phyloP scores from a whole-genome alignment of 1,140 invertebrate species.

The Drosophila pruinosa region DNA sequence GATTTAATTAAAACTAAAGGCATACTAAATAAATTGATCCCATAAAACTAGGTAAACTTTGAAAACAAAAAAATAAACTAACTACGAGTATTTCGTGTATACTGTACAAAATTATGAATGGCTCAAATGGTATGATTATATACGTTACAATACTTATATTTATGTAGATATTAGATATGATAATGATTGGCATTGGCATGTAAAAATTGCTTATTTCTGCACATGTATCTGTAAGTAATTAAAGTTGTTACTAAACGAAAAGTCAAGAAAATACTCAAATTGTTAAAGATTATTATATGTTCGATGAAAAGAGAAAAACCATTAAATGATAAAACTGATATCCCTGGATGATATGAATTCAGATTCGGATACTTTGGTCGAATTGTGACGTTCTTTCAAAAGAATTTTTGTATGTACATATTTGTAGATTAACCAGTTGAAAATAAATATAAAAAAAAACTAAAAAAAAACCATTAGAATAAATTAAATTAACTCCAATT shows the following conservation, averaged over 20 bases:
- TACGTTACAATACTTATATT: conserved; percentile 19
- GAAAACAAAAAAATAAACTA: conserved; percentile 1
- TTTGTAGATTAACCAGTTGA: conserved; percentile 18
- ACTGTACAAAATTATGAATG: conserved; percentile 14
- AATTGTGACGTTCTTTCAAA: neutral
- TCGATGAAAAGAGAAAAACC: conserved; percentile 18
- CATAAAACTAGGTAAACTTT: conserved; percentile 10
- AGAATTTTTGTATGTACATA: neutral
- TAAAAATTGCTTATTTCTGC: conserved; percentile 55
- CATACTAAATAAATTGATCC: conserved; percentile 12
- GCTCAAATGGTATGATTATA: conserved; percentile 10
- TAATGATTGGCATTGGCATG: conserved; percentile 45
- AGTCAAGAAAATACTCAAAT: conserved; percentile 15
- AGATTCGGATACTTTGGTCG: neutral
- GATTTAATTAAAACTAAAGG: conserved; percentile 12
- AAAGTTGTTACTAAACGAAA: conserved; percentile 37
- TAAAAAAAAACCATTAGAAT: neutral
- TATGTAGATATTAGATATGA: conserved; percentile 24
- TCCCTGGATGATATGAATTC: neutral
- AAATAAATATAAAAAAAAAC: conserved; percentile 5
- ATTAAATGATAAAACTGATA: neutral
- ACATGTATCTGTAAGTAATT: conserved; percentile 60
- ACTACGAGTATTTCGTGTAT: neutral
- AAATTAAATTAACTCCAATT: conserved; percentile 48
- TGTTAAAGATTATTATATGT: conserved; percentile 22